Evolutionary conservation across 2,797 vertebrate species (phyloP).

Genomic region (Coranthus polyacanthus): DNA sequence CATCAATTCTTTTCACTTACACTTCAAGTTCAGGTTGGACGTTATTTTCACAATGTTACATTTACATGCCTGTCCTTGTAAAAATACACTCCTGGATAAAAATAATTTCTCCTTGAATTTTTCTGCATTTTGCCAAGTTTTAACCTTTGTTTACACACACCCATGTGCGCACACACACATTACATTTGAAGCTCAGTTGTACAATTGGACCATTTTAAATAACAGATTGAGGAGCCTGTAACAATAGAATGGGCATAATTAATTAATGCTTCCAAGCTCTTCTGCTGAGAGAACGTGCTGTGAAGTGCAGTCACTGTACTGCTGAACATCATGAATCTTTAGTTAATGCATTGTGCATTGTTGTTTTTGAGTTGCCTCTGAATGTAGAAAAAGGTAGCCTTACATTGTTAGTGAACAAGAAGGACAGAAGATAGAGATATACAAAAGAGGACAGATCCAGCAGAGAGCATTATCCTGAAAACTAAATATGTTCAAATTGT

Average conservation of each 20-base stretch:
- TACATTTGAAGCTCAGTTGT: conserved; percentile 15
- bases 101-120: conserved; percentile 9
- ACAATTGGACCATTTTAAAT: conserved; percentile 30
- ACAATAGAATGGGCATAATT: conserved; percentile 21
- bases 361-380: conserved; percentile 2
- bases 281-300: neutral
- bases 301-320: neutral
- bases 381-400: neutral
- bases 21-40: neutral
- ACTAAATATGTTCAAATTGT: neutral
- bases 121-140: conserved; percentile 5
- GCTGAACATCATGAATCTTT: neutral
- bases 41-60: conserved; percentile 13
- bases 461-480: neutral
- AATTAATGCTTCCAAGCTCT: conserved; percentile 10
- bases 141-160: conserved; percentile 22
- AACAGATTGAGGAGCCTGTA: conserved; percentile 26
- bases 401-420: neutral
- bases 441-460: too few species aligned
- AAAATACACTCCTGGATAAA: conserved; percentile 3
- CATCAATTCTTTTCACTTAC: neutral
- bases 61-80: neutral
- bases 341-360: neutral
- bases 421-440: neutral
- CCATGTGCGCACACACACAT: conserved; percentile 10